Conservation (phyloP, 2,797 vertebrate genomes). For the Ptychadena robeensis region DNA sequence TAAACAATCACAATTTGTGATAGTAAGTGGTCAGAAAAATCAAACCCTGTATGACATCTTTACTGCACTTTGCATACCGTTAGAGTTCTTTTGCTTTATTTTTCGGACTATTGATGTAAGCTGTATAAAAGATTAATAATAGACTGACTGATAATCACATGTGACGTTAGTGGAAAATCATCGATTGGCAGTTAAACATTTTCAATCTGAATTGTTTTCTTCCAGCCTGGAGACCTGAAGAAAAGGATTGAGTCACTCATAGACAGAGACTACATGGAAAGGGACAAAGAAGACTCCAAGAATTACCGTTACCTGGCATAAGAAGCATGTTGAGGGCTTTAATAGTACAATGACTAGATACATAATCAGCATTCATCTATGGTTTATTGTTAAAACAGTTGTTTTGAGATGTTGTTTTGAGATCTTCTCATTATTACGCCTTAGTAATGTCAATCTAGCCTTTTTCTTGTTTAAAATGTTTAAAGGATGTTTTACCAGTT, state of each 20-base stretch:
- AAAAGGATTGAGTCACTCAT: conserved; percentile 96
- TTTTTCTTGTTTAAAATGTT: conserved; percentile 52
- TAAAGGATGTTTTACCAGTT: conserved; percentile 44
- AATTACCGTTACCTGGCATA: conserved; percentile 96
- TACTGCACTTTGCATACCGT: too few species aligned
- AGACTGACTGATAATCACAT: too few species aligned
- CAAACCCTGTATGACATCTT: too few species aligned
- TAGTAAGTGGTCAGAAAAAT: too few species aligned
- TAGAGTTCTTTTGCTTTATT: too few species aligned
- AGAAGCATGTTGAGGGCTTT: conserved; percentile 59
- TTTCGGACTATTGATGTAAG: too few species aligned
- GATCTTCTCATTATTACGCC: conserved; percentile 24
- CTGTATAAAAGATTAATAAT: too few species aligned
- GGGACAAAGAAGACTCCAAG: conserved; percentile 92
- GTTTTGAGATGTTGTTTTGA: conserved; percentile 19
- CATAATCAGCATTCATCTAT: conserved; percentile 22
- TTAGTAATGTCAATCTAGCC: conserved; percentile 41
- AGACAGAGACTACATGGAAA: conserved; percentile 96
- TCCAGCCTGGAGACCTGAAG: conserved; percentile 92
- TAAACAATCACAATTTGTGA: too few species aligned
- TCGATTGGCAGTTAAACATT: not conserved
- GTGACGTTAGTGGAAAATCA: too few species aligned
- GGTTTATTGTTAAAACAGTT: conserved; percentile 39
- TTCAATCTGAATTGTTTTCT: conserved; percentile 52
- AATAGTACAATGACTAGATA: conserved; percentile 27